Percentiles rank a stretch among this genome's conserved stretches.
Conservation (phyloP, 2,888 invertebrate genomes). For the Dicyrtoma fusca region DNA sequence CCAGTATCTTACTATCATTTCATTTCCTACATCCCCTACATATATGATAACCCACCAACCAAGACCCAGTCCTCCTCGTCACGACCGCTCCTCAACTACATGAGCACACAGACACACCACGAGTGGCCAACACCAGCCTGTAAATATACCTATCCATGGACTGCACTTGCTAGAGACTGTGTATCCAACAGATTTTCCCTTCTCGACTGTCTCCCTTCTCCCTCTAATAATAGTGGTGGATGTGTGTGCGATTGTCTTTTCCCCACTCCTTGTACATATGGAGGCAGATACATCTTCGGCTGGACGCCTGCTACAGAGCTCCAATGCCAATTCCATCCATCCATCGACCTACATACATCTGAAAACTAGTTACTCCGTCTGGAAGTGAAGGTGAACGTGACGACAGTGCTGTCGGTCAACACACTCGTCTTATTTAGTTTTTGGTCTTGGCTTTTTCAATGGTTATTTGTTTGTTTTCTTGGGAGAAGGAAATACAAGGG, state of each 20-base stretch:
- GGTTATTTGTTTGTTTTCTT: constrained; percentile 24
- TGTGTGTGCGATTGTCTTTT: too few species aligned
- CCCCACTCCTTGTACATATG: too few species aligned
- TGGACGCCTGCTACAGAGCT: too few species aligned
- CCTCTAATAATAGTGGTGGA: too few species aligned
- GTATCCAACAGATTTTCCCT: too few species aligned
- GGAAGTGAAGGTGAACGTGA: neutral
- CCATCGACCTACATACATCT: too few species aligned
- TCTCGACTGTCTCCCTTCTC: too few species aligned
- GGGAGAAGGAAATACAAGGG: constrained; percentile 2
- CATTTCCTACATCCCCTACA: neutral
- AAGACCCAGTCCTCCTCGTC: neutral
- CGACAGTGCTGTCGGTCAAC: neutral
- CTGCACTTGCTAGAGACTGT: too few species aligned
- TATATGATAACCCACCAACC: neutral
- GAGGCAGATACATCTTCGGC: too few species aligned
- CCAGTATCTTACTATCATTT: neutral
- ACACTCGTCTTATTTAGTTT: constrained; percentile 6
- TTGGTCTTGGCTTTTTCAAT: constrained; percentile 13
- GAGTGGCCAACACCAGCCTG: neutral
- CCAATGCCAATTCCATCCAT: too few species aligned
- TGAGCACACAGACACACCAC: neutral
- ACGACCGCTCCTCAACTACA: neutral
- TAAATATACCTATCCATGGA: too few species aligned
- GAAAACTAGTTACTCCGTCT: neutral